Percentiles rank a stretch among this genome's conserved stretches.
These are phyloP conservation scores for Perizoma affinitatum DNA, from an alignment of 2,888 invertebrate species.

Conservation along the genomic window DNA sequence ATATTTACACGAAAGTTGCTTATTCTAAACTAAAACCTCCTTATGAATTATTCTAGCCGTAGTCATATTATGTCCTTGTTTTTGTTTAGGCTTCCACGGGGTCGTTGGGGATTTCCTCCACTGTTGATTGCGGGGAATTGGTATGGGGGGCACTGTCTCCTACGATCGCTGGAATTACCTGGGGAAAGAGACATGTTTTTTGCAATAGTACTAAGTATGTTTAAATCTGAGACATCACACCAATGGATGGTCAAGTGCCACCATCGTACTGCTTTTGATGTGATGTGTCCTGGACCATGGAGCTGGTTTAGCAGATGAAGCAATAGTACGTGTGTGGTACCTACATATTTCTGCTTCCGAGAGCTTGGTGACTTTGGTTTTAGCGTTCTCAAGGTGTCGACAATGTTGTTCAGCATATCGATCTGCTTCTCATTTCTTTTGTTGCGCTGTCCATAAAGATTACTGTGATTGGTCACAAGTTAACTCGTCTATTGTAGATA, in stretches of 20 bases:
- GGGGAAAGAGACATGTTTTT: neutral
- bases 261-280: no score
- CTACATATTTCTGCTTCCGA: conserved; percentile 17
- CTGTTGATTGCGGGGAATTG: conserved; percentile 24
- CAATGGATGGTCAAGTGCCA: no score
- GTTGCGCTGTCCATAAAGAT: conserved; percentile 27
- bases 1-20: conserved; percentile 37
- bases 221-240: no score
- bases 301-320: no score
- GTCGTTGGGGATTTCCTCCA: conserved; percentile 52
- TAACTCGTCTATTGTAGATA: no score
- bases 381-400: conserved; percentile 20
- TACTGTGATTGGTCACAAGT: no score
- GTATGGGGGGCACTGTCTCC: conserved; percentile 46
- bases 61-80: conserved; percentile 1
- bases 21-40: conserved; percentile 26
- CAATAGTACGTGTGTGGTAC: conserved; percentile 2
- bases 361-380: neutral
- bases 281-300: no score
- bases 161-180: conserved; percentile 60
- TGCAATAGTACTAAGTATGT: no score
- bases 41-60: conserved; percentile 15
- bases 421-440: conserved; percentile 16
- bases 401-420: conserved; percentile 19
- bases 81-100: conserved; percentile 38